Percentiles rank a stretch among this genome's conserved stretches.
Conservation (phyloP, 2,113 vertebrate species). For the Megaceryle maxima region DNA sequence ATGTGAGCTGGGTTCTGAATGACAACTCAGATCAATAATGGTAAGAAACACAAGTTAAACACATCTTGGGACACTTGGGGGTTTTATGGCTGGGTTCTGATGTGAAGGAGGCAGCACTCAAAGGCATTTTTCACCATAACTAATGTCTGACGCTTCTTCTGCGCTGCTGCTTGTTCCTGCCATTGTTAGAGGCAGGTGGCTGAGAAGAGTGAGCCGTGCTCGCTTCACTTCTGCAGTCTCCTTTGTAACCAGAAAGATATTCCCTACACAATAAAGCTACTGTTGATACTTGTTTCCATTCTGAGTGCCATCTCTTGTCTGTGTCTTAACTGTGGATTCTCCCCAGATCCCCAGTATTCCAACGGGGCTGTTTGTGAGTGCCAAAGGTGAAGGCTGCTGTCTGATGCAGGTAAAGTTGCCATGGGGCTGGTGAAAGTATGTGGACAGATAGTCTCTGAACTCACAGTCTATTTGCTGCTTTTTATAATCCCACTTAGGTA, state of each 20-base stretch:
- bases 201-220: not conserved
- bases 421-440: not conserved
- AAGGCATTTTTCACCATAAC: not conserved
- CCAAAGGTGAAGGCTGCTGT: constrained; percentile 93
- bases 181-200: not conserved
- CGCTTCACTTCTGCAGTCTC: not conserved
- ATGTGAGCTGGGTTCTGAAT: not conserved
- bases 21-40: not conserved
- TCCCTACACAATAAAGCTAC: not conserved
- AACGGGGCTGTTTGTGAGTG: constrained; percentile 92
- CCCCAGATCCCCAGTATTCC: constrained; percentile 91
- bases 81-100: not conserved
- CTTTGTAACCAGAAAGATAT: not conserved
- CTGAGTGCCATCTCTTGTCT: constrained; percentile 39
- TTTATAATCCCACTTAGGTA: not conserved
- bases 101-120: not conserved
- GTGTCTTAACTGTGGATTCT: constrained; percentile 18
- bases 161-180: not conserved
- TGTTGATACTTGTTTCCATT: not conserved
- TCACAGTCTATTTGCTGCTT: not conserved
- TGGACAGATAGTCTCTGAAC: not conserved
- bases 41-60: not conserved
- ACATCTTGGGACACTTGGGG: not conserved
- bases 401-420: constrained; percentile 87
- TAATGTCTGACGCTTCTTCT: not conserved